Percentiles rank a stretch among this genome's conserved stretches.
Evolutionary conservation across 2,888 invertebrate genomes (phyloP).

Genomic region (Eueremaeus valkanovi): DNA sequence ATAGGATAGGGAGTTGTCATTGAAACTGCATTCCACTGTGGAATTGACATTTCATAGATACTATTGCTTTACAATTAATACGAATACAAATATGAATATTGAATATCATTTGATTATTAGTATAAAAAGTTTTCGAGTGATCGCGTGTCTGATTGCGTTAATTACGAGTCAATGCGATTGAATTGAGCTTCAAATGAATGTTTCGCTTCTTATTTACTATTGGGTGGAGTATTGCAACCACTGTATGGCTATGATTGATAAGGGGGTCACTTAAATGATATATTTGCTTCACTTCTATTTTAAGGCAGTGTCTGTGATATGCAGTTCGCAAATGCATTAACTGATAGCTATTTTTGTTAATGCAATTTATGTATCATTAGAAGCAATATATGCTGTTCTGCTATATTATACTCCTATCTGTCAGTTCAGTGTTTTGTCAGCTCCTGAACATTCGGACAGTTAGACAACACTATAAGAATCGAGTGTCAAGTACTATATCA

Average conservation of each 20-base stretch:
- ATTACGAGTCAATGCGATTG: constrained; percentile 31
- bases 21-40: background rate
- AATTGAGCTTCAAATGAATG: constrained; percentile 30
- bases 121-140: background rate
- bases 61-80: constrained; percentile 11
- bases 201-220: constrained; percentile 9
- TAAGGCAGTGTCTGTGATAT: constrained; percentile 17
- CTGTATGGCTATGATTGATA: constrained; percentile 33
- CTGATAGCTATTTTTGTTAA: constrained; percentile 14
- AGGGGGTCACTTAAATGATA: constrained; percentile 31
- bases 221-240: constrained; percentile 25
- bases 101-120: background rate
- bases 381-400: background rate
- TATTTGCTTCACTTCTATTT: constrained; percentile 1
- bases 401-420: constrained; percentile 3
- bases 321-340: constrained; percentile 26
- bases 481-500: too few species aligned
- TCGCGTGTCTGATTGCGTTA: constrained; percentile 34
- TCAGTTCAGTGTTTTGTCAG: background rate
- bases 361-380: constrained; percentile 20
- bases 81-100: background rate
- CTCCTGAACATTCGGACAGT: background rate
- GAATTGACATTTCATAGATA: constrained; percentile 2
- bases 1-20: constrained; percentile 7
- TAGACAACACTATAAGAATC: background rate